phyloP scores from a whole-genome alignment of 2,113 vertebrate species.

The Pluvianellus socialis region DNA sequence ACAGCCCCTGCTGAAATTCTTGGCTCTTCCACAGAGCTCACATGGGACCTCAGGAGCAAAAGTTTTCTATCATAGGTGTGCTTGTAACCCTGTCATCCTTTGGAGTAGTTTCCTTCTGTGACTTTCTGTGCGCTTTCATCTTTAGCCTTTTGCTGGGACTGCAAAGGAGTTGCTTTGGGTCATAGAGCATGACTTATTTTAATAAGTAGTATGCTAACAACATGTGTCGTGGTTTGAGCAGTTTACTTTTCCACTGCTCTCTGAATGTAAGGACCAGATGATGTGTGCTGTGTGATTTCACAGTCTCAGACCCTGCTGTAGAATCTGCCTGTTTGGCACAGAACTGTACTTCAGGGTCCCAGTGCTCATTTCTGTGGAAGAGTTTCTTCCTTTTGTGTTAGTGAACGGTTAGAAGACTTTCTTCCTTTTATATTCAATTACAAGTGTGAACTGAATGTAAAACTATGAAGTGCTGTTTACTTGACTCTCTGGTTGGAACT shows the following conservation, averaged over 20 bases:
- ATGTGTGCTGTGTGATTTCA: background rate
- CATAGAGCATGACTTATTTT: background rate
- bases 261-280: background rate
- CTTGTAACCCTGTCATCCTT: background rate
- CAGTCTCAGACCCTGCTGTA: background rate
- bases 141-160: background rate
- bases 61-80: background rate
- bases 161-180: background rate
- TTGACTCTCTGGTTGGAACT: background rate
- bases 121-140: background rate
- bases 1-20: background rate
- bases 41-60: background rate
- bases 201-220: background rate
- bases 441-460: conserved; percentile 26
- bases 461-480: background rate
- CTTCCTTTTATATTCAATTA: background rate
- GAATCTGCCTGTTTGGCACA: background rate
- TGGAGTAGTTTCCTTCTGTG: background rate
- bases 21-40: background rate
- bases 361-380: background rate
- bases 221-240: background rate
- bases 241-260: background rate
- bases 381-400: conserved; percentile 21
- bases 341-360: background rate
- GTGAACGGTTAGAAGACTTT: conserved; percentile 7